These are phyloP conservation scores for Apoderus coryli DNA, from an alignment of 2,888 invertebrate species.

Conservation along the genomic window DNA sequence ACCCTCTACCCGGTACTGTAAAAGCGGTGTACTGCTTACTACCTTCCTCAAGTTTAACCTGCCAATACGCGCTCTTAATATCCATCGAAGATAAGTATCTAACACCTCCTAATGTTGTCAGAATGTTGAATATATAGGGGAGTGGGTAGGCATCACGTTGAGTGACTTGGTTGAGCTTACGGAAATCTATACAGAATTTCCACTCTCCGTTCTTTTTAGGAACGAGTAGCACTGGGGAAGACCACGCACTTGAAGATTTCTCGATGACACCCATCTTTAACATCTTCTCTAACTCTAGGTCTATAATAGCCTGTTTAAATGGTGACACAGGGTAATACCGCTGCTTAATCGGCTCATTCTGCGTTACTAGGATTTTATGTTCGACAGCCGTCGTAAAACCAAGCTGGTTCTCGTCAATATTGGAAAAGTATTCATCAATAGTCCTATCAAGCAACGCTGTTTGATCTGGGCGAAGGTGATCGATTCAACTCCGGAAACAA, in stretches of 20 bases:
- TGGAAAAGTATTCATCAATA: slow-evolving; percentile 4
- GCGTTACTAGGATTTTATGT: slow-evolving; percentile 6
- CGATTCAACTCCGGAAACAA: no score
- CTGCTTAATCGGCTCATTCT: slow-evolving; percentile 6
- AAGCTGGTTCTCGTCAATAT: no score
- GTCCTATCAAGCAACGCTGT: slow-evolving; percentile 5
- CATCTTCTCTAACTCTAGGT: slow-evolving; percentile 10
- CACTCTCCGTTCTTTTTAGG: no score
- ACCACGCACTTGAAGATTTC: slow-evolving; percentile 10
- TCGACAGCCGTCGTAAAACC: slow-evolving; percentile 1
- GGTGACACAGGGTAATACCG: slow-evolving; percentile 7
- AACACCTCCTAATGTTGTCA: slow-evolving; percentile 21
- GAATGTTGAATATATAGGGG: slow-evolving; percentile 20
- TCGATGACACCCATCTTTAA: slow-evolving; percentile 9
- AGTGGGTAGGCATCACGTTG: slow-evolving; percentile 23
- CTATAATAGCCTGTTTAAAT: slow-evolving; percentile 8
- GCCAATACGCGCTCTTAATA: slow-evolving; percentile 3
- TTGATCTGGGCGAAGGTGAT: no score
- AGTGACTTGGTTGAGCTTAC: slow-evolving; percentile 22
- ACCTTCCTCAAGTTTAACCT: background rate
- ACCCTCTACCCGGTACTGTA: no score
- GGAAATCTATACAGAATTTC: slow-evolving; percentile 22
- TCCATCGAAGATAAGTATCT: slow-evolving; percentile 22
- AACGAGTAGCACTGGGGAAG: no score
- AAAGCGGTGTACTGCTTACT: slow-evolving; percentile 6